These are phyloP conservation scores for Callosobruchus maculatus DNA, from an alignment of 2,888 invertebrate genomes.

Conservation along the genomic window DNA sequence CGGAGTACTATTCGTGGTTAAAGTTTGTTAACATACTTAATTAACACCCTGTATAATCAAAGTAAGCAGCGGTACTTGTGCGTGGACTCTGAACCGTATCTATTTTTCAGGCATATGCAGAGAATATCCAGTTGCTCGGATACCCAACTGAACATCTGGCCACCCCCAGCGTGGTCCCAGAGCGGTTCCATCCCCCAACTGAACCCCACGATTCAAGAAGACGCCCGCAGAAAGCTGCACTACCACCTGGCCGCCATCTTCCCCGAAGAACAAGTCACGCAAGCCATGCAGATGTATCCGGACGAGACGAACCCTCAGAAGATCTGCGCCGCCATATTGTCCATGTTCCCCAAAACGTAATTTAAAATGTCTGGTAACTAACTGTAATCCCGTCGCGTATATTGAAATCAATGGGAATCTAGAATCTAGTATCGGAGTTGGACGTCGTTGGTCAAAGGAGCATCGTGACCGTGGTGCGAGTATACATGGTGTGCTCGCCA, in stretches of 20 bases:
- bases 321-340: slow-evolving; percentile 82
- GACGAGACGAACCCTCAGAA: slow-evolving; percentile 86
- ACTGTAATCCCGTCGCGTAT: too few relatives aligned
- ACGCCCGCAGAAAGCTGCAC: slow-evolving; percentile 73
- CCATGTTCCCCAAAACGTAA: slow-evolving; percentile 63
- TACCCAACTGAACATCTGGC: slow-evolving; percentile 59
- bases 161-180: slow-evolving; percentile 46
- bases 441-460: too few relatives aligned
- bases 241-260: slow-evolving; percentile 90
- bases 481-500: too few relatives aligned
- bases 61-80: too few relatives aligned
- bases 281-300: slow-evolving; percentile 84
- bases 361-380: too few relatives aligned
- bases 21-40: too few relatives aligned
- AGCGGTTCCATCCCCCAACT: slow-evolving; percentile 31
- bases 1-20: too few relatives aligned
- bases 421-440: too few relatives aligned
- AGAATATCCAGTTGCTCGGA: slow-evolving; percentile 57
- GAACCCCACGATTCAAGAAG: slow-evolving; percentile 50
- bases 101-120: slow-evolving; percentile 45
- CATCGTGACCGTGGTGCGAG: too few relatives aligned
- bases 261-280: slow-evolving; percentile 84
- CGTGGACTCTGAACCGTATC: too few relatives aligned
- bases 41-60: too few relatives aligned
- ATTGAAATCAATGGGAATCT: too few relatives aligned